phyloP scores from a whole-genome alignment of 1,140 invertebrate species.

The Ceratina japonica region DNA sequence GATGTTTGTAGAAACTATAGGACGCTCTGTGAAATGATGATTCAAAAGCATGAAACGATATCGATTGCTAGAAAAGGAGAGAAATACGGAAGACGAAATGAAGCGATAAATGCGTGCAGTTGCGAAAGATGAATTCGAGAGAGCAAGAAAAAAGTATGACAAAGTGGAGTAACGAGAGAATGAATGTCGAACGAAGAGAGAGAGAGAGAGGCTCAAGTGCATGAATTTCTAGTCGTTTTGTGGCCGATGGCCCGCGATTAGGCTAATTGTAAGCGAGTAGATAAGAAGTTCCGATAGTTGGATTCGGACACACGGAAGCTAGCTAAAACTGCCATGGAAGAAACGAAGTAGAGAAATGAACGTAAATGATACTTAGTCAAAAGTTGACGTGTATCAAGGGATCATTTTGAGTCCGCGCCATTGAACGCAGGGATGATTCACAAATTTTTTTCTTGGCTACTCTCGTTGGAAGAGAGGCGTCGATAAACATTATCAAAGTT shows the following conservation, averaged over 20 bases:
- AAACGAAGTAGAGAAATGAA: slow-evolving; percentile 54
- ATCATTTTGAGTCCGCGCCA: neutral
- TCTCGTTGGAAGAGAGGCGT: neutral
- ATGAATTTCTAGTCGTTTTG: slow-evolving; percentile 47
- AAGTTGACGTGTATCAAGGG: slow-evolving; percentile 23
- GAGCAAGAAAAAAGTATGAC: neutral
- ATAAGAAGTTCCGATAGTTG: slow-evolving; percentile 69
- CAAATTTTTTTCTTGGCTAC: slow-evolving; percentile 1
- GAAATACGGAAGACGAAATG: slow-evolving; percentile 10
- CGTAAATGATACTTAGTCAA: slow-evolving; percentile 53
- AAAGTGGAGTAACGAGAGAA: slow-evolving; percentile 18
- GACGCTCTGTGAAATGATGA: neutral
- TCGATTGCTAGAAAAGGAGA: slow-evolving; percentile 51
- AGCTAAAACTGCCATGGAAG: slow-evolving; percentile 76
- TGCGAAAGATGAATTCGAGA: neutral
- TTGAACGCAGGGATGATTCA: neutral
- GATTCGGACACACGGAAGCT: slow-evolving; percentile 74
- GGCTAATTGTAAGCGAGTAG: slow-evolving; percentile 66
- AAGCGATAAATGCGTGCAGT: too few species aligned
- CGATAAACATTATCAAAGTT: neutral
- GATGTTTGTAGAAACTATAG: too few species aligned
- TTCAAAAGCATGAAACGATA: slow-evolving; percentile 28
- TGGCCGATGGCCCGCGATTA: slow-evolving; percentile 36
- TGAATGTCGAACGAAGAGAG: slow-evolving; percentile 31
- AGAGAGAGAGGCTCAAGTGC: slow-evolving; percentile 12